Evolutionary conservation across 1,140 invertebrate species (phyloP).

Genomic region (Dendrolimus kikuchii): DNA sequence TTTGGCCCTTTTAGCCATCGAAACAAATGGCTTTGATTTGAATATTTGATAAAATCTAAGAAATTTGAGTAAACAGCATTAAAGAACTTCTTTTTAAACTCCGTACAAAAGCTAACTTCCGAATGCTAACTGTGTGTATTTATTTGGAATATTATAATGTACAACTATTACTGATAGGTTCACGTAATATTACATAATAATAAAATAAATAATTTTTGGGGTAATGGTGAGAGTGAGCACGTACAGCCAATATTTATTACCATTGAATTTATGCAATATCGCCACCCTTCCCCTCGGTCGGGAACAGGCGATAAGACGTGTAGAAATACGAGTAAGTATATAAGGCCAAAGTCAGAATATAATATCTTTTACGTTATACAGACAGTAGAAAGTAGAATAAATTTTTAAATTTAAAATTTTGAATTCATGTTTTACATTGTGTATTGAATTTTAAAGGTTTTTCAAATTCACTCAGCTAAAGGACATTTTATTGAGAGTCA

Average conservation of each 20-base stretch:
- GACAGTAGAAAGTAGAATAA: not conserved
- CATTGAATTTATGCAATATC: slow-evolving; percentile 11
- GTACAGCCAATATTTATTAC: slow-evolving; percentile 10
- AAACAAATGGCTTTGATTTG: too few species aligned
- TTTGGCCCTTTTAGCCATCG: too few species aligned
- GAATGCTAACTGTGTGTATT: too few species aligned
- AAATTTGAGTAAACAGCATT: too few species aligned
- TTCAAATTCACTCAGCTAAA: not conserved
- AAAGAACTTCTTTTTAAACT: too few species aligned
- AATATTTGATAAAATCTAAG: too few species aligned
- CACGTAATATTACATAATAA: too few species aligned
- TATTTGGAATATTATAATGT: too few species aligned
- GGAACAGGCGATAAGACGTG: not conserved
- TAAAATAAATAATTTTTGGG: slow-evolving; percentile 6
- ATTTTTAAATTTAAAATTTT: not conserved
- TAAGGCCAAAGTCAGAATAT: slow-evolving; percentile 3
- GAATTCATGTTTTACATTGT: not conserved
- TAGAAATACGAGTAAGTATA: slow-evolving; percentile 5
- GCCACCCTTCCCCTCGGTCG: slow-evolving; percentile 2
- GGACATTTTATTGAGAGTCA: not conserved
- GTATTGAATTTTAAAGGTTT: slow-evolving; percentile 1
- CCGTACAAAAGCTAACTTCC: too few species aligned
- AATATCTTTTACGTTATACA: not conserved
- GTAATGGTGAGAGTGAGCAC: slow-evolving; percentile 8
- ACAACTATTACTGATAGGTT: too few species aligned